phyloP scores from a whole-genome alignment of 2,888 invertebrate genomes.

The Cancer borealis region DNA sequence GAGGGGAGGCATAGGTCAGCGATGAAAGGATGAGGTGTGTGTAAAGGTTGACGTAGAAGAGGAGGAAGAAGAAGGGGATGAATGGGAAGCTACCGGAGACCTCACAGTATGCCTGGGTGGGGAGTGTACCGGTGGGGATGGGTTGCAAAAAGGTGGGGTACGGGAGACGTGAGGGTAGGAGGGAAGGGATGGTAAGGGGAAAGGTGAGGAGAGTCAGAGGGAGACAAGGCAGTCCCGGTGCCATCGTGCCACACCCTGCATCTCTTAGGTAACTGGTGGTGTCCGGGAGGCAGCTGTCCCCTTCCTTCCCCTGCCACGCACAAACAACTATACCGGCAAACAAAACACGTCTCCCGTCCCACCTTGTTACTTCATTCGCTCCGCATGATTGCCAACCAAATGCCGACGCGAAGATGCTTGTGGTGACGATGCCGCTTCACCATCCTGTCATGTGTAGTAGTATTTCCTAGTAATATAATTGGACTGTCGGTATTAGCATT shows the following conservation, averaged over 20 bases:
- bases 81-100: neutral
- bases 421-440: neutral
- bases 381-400: neutral
- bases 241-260: slow-evolving; percentile 20
- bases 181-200: neutral
- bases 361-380: neutral
- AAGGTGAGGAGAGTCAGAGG: neutral
- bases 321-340: neutral
- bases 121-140: neutral
- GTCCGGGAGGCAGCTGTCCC: neutral
- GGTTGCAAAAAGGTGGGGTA: neutral
- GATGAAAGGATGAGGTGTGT: slow-evolving; percentile 13
- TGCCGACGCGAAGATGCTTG: neutral
- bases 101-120: slow-evolving; percentile 16
- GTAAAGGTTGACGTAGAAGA: neutral
- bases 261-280: neutral
- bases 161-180: neutral
- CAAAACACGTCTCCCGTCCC: neutral
- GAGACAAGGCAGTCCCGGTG: neutral
- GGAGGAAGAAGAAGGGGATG: neutral
- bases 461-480: neutral
- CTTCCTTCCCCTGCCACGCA: neutral
- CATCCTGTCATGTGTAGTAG: neutral
- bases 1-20: neutral
- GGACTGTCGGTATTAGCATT: neutral